Evolutionary conservation across 2,113 vertebrate species (phyloP).

Genomic region (Poeciliopsis occidentalis): DNA sequence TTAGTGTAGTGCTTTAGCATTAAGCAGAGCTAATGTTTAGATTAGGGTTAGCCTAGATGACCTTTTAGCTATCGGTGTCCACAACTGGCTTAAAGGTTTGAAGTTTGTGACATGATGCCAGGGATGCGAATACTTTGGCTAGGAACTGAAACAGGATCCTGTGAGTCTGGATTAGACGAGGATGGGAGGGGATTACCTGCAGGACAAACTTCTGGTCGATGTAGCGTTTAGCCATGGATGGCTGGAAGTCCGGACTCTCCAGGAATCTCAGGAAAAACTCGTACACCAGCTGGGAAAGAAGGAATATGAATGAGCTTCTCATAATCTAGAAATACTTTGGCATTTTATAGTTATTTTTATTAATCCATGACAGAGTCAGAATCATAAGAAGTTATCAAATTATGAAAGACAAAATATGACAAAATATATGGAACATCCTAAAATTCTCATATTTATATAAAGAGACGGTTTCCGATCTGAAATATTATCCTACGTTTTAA

Average conservation of each 20-base stretch:
- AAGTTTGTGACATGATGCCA: neutral
- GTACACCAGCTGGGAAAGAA: conserved; percentile 84
- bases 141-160: neutral
- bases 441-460: neutral
- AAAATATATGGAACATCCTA: no score
- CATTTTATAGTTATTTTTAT: neutral
- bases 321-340: neutral
- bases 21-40: no score
- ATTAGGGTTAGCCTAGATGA: no score
- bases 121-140: neutral
- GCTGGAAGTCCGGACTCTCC: conserved; percentile 94
- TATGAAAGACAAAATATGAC: neutral
- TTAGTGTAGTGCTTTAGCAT: no score
- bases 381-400: neutral
- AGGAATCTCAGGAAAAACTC: conserved; percentile 94
- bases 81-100: neutral
- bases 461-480: no score
- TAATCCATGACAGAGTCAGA: neutral
- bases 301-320: neutral
- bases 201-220: conserved; percentile 95
- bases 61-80: no score
- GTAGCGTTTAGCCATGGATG: conserved; percentile 92
- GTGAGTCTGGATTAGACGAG: no score
- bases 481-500: neutral
- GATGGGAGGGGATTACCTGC: conserved; percentile 76